These are phyloP conservation scores for Nomada goodeniana DNA, from an alignment of 2,888 invertebrate species.

Conservation along the genomic window DNA sequence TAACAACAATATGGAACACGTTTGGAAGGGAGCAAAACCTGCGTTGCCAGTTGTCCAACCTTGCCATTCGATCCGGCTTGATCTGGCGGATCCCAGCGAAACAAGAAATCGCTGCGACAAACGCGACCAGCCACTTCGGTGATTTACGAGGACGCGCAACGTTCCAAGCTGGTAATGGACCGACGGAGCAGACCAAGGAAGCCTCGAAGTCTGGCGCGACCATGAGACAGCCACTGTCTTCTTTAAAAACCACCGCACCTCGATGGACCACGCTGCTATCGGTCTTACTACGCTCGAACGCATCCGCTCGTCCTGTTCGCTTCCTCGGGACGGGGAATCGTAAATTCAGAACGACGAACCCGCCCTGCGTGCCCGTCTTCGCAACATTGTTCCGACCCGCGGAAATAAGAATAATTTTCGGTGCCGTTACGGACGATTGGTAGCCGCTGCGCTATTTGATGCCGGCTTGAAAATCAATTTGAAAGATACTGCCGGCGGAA, in stretches of 20 bases:
- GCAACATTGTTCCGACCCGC: slow-evolving; percentile 7
- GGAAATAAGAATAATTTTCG: no score
- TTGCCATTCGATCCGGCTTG: slow-evolving; percentile 10
- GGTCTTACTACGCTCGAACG: slow-evolving; percentile 77
- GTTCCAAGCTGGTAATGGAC: slow-evolving; percentile 79
- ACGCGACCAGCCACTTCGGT: slow-evolving; percentile 69
- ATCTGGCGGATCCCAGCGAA: slow-evolving; percentile 17
- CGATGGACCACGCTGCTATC: slow-evolving; percentile 68
- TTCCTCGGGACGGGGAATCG: slow-evolving; percentile 13
- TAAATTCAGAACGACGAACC: slow-evolving; percentile 1
- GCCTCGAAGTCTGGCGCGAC: slow-evolving; percentile 77
- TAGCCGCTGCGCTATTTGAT: no score
- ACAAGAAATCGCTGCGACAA: slow-evolving; percentile 65
- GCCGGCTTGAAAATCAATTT: not conserved
- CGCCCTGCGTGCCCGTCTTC: not conserved
- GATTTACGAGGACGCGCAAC: slow-evolving; percentile 79
- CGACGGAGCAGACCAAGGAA: slow-evolving; percentile 71
- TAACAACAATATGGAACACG: not conserved
- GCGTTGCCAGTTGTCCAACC: not conserved
- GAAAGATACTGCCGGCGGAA: no score
- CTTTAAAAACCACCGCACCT: slow-evolving; percentile 68
- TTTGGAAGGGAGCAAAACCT: not conserved
- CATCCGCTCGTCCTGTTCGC: slow-evolving; percentile 68
- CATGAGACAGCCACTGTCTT: slow-evolving; percentile 71
- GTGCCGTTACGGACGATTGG: no score